A percentile compares a stretch with the other conserved stretches of the same genome.
phyloP scores from a whole-genome alignment of 1,140 invertebrate genomes.

The Papilio glaucus region DNA sequence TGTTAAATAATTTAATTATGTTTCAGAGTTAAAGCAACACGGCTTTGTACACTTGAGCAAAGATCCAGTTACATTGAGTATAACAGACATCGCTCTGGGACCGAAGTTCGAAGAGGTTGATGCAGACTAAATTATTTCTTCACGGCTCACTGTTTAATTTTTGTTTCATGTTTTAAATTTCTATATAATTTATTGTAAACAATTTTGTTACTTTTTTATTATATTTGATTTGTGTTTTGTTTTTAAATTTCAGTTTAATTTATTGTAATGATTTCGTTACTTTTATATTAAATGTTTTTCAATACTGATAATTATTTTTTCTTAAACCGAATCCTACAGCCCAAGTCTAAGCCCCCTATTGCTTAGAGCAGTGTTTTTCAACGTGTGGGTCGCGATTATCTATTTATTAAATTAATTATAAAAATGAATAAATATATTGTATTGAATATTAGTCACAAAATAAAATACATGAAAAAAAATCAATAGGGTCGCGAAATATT shows the following conservation, averaged over 20 bases:
- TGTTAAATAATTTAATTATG: neutral
- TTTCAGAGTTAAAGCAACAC: constrained; percentile 71
- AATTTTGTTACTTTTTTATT: constrained; percentile 30
- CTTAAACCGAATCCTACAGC: too few relatives aligned
- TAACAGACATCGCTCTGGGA: constrained; percentile 57
- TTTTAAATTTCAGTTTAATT: constrained; percentile 13
- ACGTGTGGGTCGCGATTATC: too few relatives aligned
- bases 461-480: too few relatives aligned
- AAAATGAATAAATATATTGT: too few relatives aligned
- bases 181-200: constrained; percentile 14
- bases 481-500: too few relatives aligned
- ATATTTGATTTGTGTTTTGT: constrained; percentile 7
- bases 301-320: too few relatives aligned
- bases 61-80: constrained; percentile 57
- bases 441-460: too few relatives aligned
- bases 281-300: neutral
- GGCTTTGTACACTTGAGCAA: constrained; percentile 61
- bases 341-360: too few relatives aligned
- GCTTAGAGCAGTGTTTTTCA: too few relatives aligned
- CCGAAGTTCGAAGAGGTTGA: constrained; percentile 46
- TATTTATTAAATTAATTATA: too few relatives aligned
- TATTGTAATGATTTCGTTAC: neutral
- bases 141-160: too few relatives aligned
- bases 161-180: too few relatives aligned
- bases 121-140: neutral